A percentile compares a stretch with the other conserved stretches of the same genome.
These are phyloP conservation scores for Pomacea canaliculata DNA, from an alignment of 2,888 invertebrate species.

Conservation along the genomic window DNA sequence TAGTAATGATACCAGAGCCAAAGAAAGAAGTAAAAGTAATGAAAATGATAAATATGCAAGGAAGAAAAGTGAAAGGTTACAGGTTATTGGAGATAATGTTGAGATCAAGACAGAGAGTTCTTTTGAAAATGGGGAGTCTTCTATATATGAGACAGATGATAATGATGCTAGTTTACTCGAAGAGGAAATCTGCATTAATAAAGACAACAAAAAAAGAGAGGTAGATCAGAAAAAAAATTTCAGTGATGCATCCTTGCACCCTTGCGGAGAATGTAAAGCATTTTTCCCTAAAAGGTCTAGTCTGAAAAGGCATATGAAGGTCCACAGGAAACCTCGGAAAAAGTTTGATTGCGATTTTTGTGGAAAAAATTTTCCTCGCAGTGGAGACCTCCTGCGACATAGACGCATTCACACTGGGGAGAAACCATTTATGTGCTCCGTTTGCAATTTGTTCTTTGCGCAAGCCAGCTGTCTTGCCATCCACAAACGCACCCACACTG, in stretches of 20 bases:
- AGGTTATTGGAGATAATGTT: background rate
- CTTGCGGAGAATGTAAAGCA: background rate
- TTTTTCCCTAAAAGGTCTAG: background rate
- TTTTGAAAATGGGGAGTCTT: background rate
- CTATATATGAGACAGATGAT: no score
- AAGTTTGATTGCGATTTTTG: conserved; percentile 6
- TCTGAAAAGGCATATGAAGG: background rate
- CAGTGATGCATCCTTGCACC: background rate
- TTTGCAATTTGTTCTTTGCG: conserved; percentile 26
- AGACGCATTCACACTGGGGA: conserved; percentile 30
- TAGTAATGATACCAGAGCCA: no score
- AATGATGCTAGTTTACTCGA: background rate
- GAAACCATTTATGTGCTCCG: conserved; percentile 25
- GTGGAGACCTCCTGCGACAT: conserved; percentile 6
- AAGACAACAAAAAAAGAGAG: background rate
- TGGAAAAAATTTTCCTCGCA: conserved; percentile 10
- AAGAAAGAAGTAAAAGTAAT: background rate
- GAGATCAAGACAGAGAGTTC: background rate
- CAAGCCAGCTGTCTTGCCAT: conserved; percentile 27
- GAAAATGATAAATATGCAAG: conserved; percentile 6
- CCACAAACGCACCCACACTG: conserved; percentile 32
- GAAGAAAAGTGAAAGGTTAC: background rate
- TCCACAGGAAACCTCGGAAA: background rate
- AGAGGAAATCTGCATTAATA: background rate
- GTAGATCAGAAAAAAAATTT: background rate